Conservation (phyloP, 2,797 vertebrate species). For the Pygocentrus nattereri region DNA sequence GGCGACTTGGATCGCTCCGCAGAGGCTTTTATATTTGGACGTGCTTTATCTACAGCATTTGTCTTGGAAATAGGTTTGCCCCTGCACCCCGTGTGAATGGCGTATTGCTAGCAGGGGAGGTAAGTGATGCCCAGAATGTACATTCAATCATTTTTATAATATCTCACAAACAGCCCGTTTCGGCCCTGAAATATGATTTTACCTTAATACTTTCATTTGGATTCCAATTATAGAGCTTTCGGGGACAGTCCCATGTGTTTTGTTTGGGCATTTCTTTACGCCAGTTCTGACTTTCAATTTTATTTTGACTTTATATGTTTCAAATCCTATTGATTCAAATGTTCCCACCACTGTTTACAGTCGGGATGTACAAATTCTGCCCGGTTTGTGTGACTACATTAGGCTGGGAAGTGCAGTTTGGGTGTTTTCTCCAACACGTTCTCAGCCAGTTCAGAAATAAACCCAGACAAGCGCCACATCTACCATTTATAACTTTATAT, state of each 20-base stretch:
- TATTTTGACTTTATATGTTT: neutral
- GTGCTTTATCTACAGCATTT: slow-evolving; percentile 26
- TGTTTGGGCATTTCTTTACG: neutral
- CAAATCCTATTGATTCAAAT: neutral
- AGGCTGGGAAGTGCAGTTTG: neutral
- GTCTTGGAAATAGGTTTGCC: slow-evolving; percentile 27
- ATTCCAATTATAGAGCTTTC: slow-evolving; percentile 11
- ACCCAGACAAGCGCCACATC: neutral
- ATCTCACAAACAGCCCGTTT: slow-evolving; percentile 18
- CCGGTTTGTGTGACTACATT: neutral
- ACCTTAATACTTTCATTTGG: slow-evolving; percentile 17
- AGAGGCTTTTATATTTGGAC: slow-evolving; percentile 8
- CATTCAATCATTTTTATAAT: slow-evolving; percentile 32
- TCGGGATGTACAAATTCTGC: neutral
- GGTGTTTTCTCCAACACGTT: too few relatives aligned
- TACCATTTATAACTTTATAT: too few relatives aligned
- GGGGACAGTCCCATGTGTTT: neutral
- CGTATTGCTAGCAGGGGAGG: slow-evolving; percentile 13
- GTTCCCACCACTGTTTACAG: neutral
- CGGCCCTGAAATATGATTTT: neutral
- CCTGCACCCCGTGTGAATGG: neutral
- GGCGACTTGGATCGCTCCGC: neutral
- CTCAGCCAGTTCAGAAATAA: too few relatives aligned
- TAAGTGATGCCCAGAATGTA: slow-evolving; percentile 24
- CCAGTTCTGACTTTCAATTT: neutral